phyloP scores from a whole-genome alignment of 2,113 vertebrate species.

The Brienomyrus brachyistius region DNA sequence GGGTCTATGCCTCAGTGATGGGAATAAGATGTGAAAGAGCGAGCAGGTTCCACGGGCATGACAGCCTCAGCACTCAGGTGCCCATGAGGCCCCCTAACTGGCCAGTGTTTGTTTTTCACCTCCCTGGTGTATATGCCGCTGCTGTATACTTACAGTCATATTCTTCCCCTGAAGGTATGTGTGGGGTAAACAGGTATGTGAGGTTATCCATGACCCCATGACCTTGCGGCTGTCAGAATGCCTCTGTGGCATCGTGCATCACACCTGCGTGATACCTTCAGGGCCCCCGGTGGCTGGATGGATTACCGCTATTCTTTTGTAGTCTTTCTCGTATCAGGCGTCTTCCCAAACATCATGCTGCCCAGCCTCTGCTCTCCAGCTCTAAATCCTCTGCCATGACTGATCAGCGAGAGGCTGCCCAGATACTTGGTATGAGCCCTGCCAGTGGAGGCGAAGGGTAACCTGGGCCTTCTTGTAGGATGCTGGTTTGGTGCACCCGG shows the following conservation, averaged over 20 bases:
- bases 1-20: not conserved
- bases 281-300: not conserved
- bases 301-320: not conserved
- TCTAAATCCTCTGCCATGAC: slow-evolving; percentile 21
- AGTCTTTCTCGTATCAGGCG: not conserved
- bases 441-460: slow-evolving; percentile 54
- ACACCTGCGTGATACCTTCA: not conserved
- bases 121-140: not conserved
- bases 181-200: not conserved
- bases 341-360: not conserved
- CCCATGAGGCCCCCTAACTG: not conserved
- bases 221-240: not conserved
- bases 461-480: slow-evolving; percentile 3
- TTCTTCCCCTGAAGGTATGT: not conserved
- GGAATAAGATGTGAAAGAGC: not conserved
- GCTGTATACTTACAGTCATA: not conserved
- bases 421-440: slow-evolving; percentile 46
- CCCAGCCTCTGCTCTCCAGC: not conserved
- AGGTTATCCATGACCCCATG: not conserved
- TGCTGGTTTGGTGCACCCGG: slow-evolving; percentile 26
- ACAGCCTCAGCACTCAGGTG: not conserved
- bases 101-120: not conserved
- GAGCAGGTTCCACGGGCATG: not conserved
- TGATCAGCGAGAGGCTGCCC: slow-evolving; percentile 33
- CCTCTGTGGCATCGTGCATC: not conserved